Base-by-base conservation (phyloP, 2,113 vertebrate species). In the Burhinus bistriatus region DNA sequence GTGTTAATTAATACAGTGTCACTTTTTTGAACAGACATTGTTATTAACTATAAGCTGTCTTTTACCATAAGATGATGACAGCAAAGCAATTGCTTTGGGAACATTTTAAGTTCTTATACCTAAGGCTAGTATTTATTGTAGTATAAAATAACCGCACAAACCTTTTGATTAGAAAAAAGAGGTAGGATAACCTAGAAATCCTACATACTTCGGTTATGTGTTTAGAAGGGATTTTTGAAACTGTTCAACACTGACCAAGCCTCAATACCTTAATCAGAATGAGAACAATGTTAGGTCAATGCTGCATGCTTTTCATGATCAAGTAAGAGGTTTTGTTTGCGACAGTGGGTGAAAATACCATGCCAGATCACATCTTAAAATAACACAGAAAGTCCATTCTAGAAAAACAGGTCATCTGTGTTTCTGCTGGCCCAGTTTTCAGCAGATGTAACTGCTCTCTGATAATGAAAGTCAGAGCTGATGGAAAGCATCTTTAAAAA, bases 181-280 rank as follows among this genome's bases (percentile, higher is more conserved):
- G n/a, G 27, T 12, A 75, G 11, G 58, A 65, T 14, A 25, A 32
- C 7, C 2, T 3, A 57, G 16, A 88, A 88, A 52, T 34, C 9
- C 3, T 45, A 18, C 2, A 6, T 26, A 4, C 2, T 68, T 65
- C 4, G 16, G 6, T 9, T 69, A 2, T 26, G 14, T 11, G 21
- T 55, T 90, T 61, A 54, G 58, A 79, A 82, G 7, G 9, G 17
- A 57, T 52, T 76, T 96, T 83, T 61, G 27, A 20, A 79, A 40
- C 9, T n/a, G 7, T 36, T 62, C 6, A 10, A 0, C 47, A 14
- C 14, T 49, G 52, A 51, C 22, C 8, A 84, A 72, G 6, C 20
- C n/a, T 93, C 27, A 32, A 34, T 25, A 52, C 2, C 14, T 83
- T 52, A 47, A 47, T 36, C 27, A 17, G 14, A 75, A 51, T 32